Evolutionary conservation across 2,888 invertebrate genomes (phyloP), one percentile per base, ranked within the genome.

Genomic region (Strigamia maritima): DNA sequence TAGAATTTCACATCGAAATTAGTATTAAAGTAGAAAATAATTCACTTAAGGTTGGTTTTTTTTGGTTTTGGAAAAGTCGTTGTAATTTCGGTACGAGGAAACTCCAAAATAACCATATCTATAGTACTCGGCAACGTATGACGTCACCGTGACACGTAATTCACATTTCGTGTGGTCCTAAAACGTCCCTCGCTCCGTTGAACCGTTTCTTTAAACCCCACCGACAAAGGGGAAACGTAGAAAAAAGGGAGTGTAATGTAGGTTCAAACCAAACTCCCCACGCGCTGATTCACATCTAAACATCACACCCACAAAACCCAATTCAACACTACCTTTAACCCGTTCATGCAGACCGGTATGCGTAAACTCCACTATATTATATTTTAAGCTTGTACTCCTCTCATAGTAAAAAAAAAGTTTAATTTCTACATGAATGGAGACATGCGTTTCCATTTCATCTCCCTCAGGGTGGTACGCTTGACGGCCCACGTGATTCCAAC

Each of bases 351-450:
- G 19, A 19, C 54, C 54, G 54, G 19, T 19, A 54, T 19, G 54
- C 54, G 19, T 19, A 54, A 54, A 54, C 54, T 8, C 8, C 54
- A 14, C 44, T 16, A 14, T 3, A 54, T 54, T 54, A 19, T 49
- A 6, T 26, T 70, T 2, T 60, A 8, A 2, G 24, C 6, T 2
- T 24, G 12, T 65, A n/a, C 4, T 65, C 54, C 54, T 6, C 54
- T 10, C 7, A 44, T 12, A n/a, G 22, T 10, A 19, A n/a, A 3
- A 65, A 24, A 70, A 70, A 24, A 24, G 0, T n/a, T 70, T 28
- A 70, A 70, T 70, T 70, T 70, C 70, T 70, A 70, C 70, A 28
- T 70, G 70, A 70, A 70, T 70, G 70, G 70, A 70, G 28, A 24
- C 70, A 28, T 70, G 70, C 70, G 24, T 70, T 70, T 28, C 70